Evolutionary conservation across 2,113 vertebrate genomes (phyloP), one percentile per base, ranked within the genome.

Genomic region (Clarias gariepinus): DNA sequence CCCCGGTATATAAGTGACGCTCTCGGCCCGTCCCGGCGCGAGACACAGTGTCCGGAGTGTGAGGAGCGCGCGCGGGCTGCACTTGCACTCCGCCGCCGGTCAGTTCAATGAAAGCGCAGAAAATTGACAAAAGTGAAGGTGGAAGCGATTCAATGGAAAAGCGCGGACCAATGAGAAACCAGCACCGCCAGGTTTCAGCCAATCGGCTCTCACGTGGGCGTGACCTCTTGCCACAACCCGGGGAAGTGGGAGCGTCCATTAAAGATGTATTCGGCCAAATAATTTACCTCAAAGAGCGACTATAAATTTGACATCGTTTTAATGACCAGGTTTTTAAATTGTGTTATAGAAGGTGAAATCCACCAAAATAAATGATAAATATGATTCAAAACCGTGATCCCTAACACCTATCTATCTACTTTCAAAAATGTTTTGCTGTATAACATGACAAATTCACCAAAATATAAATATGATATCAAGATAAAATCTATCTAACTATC

Each of bases 61-160:
- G 71, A 3, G 21, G 83, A 18, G 80, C 83, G 85, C 81, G 66
- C 12, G 33, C 73, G 36, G 84, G n/a, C 81, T 52, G 85, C 84
- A 68, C 86, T 88, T 85, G 89, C 90, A 90, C 91, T 92, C 92
- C 91, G 87, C 36, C 86, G 81, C 66, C 90, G 81, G 52, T 84
- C 83, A 89, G 82, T 93, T 94, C 93, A 94, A 93, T 92, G 16
- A 87, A 92, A 92, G 94, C 93, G 92, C 94, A 93, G 91, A 66
- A 92, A 93, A 93, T 85, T 92, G 93, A 95, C 93, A 95, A 94
- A 80, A 95, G 94, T 92, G 93, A 93, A 92, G 90, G 93, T 94
- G 95, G 95, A 94, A 92, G 94, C 84, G 89, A 88, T 90, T 93
- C 93, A 91, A 91, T 93, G 93, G 89, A 88, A 30, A 33, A n/a